Evolutionary conservation across 2,113 vertebrate genomes (phyloP).

Genomic region (Cyphomyrus discorhynchus): DNA sequence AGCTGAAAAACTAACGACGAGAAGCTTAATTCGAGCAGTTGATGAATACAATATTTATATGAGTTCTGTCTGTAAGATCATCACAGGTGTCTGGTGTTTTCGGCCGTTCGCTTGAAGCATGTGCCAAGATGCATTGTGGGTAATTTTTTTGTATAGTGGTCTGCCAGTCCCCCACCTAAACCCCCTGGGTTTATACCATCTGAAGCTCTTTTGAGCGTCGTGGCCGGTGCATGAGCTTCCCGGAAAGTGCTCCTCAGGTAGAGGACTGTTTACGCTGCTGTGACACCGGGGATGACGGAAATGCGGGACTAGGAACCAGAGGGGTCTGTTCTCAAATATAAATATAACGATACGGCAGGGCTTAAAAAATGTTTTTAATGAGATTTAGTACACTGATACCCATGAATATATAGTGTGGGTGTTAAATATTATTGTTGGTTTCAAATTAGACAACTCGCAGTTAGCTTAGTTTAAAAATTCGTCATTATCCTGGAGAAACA

Average conservation of each 20-base stretch:
- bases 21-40: background rate
- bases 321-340: background rate
- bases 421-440: background rate
- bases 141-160: background rate
- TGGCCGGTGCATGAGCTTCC: background rate
- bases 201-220: background rate
- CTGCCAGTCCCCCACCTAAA: background rate
- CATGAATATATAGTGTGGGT: background rate
- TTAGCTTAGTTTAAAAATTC: background rate
- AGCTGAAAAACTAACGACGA: background rate
- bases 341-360: background rate
- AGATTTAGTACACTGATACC: background rate
- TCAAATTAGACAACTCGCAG: background rate
- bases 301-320: background rate
- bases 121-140: background rate
- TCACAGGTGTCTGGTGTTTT: background rate
- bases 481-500: background rate
- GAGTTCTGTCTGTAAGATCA: background rate
- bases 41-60: background rate
- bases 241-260: background rate
- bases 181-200: background rate
- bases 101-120: background rate
- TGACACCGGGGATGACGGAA: background rate
- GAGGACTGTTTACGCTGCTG: background rate
- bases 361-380: background rate